Base-by-base conservation (phyloP, 2,113 vertebrate genomes). In the Otus sunia region DNA sequence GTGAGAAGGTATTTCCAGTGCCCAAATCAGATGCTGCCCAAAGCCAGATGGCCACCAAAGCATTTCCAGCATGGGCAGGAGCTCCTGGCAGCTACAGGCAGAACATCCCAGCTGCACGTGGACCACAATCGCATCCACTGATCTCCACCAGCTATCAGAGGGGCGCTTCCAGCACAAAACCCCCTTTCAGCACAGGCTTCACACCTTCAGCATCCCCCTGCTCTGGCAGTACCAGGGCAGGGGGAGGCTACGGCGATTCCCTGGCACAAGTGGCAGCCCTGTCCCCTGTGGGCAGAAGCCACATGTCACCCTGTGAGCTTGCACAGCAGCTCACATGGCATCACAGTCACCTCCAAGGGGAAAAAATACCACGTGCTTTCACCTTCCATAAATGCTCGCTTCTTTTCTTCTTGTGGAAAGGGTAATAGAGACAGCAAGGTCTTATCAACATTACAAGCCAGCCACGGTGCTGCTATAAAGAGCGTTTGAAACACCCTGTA, bases 11-110 rank as follows among this genome's bases (percentile, higher is more conserved):
- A 43, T 63, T 74, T 37, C 47, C 50, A 79, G 30, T 39, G 9
- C 22, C 9, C 1, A 0, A 4, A 60, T 25, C 4, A 0, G 52
- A 32, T 8, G 26, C 37, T 32, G 26, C 36, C 36, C 59, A 47
- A 39, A 77, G 78, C 37, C 43, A 64, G 25, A 29, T 10, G n/a
- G 52, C 20, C 78, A 64, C 14, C 2, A 3, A 66, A 93, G 16
- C 36, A 9, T 6, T 49, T 36, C 85, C 59, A 84, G 50, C 45
- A 5, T 0, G 7, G 18, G 15, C 45, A 60, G 37, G 14, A 77
- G 29, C 45, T 72, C 43, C 56, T 6, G 2, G 39, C 22, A 41
- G 8, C 27, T 15, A 20, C 36, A 50, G 19, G 23, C 9, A 6
- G 64, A 15, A 50, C 11, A 6, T 29, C 50, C 32, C 20, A 53